These are phyloP conservation scores for Arenaria interpres DNA, from an alignment of 2,113 vertebrate species.

Conservation along the genomic window DNA sequence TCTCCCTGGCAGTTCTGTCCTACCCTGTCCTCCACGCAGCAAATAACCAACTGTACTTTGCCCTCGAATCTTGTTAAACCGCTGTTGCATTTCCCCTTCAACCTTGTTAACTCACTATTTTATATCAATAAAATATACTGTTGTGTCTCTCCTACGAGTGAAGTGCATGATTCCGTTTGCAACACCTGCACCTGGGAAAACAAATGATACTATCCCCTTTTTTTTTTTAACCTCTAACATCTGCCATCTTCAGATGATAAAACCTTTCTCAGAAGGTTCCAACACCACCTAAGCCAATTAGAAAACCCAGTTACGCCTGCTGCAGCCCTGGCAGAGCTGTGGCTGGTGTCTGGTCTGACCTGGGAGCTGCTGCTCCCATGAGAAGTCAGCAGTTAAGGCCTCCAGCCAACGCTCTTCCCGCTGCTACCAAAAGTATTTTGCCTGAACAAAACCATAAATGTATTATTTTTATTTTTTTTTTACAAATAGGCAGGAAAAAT, in stretches of 20 bases:
- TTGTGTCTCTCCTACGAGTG: not conserved
- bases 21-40: not conserved
- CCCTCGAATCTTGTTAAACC: not conserved
- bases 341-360: not conserved
- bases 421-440: not conserved
- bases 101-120: not conserved
- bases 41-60: not conserved
- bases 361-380: not conserved
- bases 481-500: not conserved
- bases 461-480: not conserved
- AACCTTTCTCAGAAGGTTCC: not conserved
- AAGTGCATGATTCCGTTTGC: not conserved
- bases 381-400: not conserved
- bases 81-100: not conserved
- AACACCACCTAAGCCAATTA: not conserved
- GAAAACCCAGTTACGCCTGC: not conserved
- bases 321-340: not conserved
- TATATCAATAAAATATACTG: not conserved
- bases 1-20: not conserved
- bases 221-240: not conserved
- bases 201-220: not conserved
- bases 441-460: not conserved
- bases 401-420: not conserved
- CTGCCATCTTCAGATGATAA: not conserved
- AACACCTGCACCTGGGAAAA: not conserved